These are phyloP conservation scores for Henricia sp. DNA, from an alignment of 53 echinoderm and acorn worm genomes.

Conservation along the genomic window DNA sequence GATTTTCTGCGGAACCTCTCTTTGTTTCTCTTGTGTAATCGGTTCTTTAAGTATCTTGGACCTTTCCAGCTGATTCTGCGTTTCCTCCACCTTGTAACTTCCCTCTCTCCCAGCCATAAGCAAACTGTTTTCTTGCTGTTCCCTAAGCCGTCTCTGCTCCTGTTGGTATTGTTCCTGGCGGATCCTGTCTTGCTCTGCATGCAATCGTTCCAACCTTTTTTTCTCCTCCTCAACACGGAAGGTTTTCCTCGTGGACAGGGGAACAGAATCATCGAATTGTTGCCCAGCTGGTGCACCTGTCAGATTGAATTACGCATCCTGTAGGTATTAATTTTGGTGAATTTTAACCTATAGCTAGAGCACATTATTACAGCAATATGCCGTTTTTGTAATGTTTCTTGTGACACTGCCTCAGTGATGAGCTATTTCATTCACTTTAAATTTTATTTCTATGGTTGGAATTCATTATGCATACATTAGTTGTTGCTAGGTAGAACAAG, in stretches of 20 bases:
- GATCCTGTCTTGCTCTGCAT: constrained; percentile 88
- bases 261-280: not conserved
- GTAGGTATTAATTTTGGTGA: too few relatives aligned
- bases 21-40: constrained; percentile 69
- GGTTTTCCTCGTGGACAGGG: constrained; percentile 54
- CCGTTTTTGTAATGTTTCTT: too few relatives aligned
- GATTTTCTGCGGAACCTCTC: constrained; percentile 30
- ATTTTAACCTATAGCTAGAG: too few relatives aligned
- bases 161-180: constrained; percentile 86
- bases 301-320: too few relatives aligned
- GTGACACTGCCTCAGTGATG: too few relatives aligned
- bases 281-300: not conserved
- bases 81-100: constrained; percentile 71
- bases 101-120: constrained; percentile 69
- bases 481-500: too few relatives aligned
- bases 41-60: constrained; percentile 71
- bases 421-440: too few relatives aligned
- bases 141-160: constrained; percentile 78
- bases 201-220: constrained; percentile 89
- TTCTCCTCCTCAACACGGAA: constrained; percentile 92
- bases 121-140: constrained; percentile 78
- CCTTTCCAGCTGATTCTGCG: constrained; percentile 76
- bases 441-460: too few relatives aligned
- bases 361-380: too few relatives aligned
- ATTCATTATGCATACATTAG: too few relatives aligned